phyloP scores from a whole-genome alignment of 2,113 vertebrate species.

The Limanda limanda region DNA sequence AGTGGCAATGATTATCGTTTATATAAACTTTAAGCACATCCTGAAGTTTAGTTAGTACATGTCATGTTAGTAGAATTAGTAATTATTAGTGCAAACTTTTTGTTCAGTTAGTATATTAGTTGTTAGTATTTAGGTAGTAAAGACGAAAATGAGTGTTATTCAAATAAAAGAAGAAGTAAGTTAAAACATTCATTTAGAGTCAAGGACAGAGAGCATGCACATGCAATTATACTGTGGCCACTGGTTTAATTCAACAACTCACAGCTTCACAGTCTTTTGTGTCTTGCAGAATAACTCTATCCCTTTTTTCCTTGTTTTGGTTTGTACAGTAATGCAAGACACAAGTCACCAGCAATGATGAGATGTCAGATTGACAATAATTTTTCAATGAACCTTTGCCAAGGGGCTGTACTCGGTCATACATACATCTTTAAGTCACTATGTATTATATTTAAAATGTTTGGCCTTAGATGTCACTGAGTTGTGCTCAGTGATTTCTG shows the following conservation, averaged over 20 bases:
- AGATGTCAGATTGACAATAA: too few relatives aligned
- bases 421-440: too few relatives aligned
- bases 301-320: too few relatives aligned
- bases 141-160: background rate
- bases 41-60: constrained; percentile 24
- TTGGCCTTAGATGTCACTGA: too few relatives aligned
- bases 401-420: too few relatives aligned
- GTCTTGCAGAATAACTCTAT: too few relatives aligned
- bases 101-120: constrained; percentile 20
- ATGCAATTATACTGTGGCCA: background rate
- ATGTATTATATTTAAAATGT: too few relatives aligned
- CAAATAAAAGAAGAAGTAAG: background rate
- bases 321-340: too few relatives aligned
- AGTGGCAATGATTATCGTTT: background rate
- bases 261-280: too few relatives aligned
- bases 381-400: too few relatives aligned
- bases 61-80: constrained; percentile 39
- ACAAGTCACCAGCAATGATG: too few relatives aligned
- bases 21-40: constrained; percentile 3
- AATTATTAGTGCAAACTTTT: background rate
- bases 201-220: background rate
- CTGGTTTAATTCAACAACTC: background rate
- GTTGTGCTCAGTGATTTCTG: too few relatives aligned
- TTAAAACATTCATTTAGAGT: background rate
- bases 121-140: constrained; percentile 43